Evolutionary conservation across 64 coral and sea anemone species (phyloP).

Genomic region (Orbicella faveolata): DNA sequence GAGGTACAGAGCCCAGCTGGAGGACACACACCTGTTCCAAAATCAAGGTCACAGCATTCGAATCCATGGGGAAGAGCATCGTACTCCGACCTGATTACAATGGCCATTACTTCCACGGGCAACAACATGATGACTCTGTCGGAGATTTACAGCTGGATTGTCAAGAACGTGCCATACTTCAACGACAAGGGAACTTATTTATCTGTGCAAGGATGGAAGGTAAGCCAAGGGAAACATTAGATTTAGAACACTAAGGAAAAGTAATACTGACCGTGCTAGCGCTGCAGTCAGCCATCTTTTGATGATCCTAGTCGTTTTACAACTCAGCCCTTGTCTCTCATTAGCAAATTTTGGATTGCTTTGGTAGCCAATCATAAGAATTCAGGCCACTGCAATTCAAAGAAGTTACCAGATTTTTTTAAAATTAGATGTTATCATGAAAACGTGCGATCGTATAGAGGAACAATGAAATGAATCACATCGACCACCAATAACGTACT

Average conservation of each 20-base stretch:
- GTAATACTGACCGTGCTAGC: too few relatives aligned
- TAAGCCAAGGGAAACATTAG: neutral
- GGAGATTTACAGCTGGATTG: conserved; percentile 72
- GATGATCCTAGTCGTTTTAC: too few relatives aligned
- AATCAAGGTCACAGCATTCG: conserved; percentile 21
- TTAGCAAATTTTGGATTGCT: too few relatives aligned
- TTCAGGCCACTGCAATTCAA: too few relatives aligned
- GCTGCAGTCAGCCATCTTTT: too few relatives aligned
- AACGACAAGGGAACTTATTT: conserved; percentile 49
- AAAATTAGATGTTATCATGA: too few relatives aligned
- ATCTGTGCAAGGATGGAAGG: conserved; percentile 75
- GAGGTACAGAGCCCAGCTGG: neutral
- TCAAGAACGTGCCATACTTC: conserved; percentile 71
- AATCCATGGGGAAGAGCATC: conserved; percentile 72
- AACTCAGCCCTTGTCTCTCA: too few relatives aligned
- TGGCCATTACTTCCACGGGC: conserved; percentile 54
- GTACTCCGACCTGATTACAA: conserved; percentile 63
- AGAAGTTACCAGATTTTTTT: too few relatives aligned
- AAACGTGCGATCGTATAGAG: too few relatives aligned
- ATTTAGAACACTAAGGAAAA: too few relatives aligned
- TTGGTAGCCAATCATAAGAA: too few relatives aligned
- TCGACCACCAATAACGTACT: neutral
- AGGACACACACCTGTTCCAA: conserved; percentile 17
- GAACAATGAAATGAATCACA: too few relatives aligned
- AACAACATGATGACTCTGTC: conserved; percentile 68